phyloP scores from a whole-genome alignment of 2,113 vertebrate genomes.

The Porphyrio hochstetteri region DNA sequence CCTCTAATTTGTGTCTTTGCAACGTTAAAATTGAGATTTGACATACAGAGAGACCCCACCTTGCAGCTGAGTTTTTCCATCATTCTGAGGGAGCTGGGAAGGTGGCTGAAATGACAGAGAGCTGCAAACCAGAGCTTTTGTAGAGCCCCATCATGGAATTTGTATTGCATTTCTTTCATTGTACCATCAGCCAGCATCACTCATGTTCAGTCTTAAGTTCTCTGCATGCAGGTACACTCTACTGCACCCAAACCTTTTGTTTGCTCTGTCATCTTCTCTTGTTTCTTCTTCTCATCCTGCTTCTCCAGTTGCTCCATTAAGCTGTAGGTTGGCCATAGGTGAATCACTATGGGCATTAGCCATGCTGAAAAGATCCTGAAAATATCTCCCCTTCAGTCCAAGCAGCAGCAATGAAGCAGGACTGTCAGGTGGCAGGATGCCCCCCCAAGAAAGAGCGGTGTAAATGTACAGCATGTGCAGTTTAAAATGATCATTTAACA shows the following conservation, averaged over 20 bases:
- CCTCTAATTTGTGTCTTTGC: background rate
- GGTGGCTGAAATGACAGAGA: background rate
- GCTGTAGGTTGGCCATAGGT: background rate
- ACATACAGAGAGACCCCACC: background rate
- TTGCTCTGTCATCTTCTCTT: background rate
- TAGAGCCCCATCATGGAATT: background rate
- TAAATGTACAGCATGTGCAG: background rate
- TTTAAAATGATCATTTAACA: background rate
- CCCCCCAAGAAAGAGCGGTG: background rate
- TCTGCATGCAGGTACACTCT: rapidly evolving
- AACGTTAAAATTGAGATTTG: background rate
- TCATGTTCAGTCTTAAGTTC: background rate
- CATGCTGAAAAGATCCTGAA: background rate
- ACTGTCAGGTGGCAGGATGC: background rate
- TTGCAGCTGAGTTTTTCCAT: background rate
- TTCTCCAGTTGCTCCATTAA: background rate
- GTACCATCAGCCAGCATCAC: rapidly evolving
- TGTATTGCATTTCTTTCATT: background rate
- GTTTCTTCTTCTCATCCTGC: background rate
- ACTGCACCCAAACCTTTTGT: background rate
- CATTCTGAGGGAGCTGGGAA: background rate
- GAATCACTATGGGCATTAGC: background rate
- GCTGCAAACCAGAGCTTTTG: background rate
- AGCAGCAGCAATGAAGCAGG: background rate
- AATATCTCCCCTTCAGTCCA: background rate